Base-by-base conservation (phyloP, 2,888 invertebrate genomes). In the Ectemnius continuus region DNA sequence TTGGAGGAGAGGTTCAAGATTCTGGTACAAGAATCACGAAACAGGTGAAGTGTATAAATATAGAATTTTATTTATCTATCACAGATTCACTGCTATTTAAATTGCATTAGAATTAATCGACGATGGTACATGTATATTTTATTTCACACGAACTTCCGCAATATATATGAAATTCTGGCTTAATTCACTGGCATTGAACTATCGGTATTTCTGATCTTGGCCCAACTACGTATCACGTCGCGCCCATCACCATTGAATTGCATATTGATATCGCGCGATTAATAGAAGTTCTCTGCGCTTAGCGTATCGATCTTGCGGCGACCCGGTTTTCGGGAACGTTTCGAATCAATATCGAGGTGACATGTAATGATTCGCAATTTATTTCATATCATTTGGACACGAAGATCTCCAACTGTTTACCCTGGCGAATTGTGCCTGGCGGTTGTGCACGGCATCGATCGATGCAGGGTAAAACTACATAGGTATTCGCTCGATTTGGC, bases 1-100 rank as follows among this genome's bases (percentile, higher is more conserved):
- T 75, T 90, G 74, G 90, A 89, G 64, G 87, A 89, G 61, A 82
- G 88, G 61, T 91, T 90, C 68, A 87, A 88, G 57, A 65, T 86
- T 57, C 72, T 90, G 20, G 80, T 85, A 8, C 87, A 87, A 76
- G 89, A 90, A 48, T 88, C 89, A 57, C 84, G 82, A 70, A 85
- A 83, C 57, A 89, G 90, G 90, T 90, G 73, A 76, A 23, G 77
- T 57, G 2, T 20, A 20, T 20, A 20, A 20, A 20, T 20, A 20
- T 20, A 20, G 20, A 20, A 1, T 23, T 23, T 2, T 23, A 23
- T 23, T 23, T 23, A 23, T 23, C 23, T 23, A 23, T 23, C 23
- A 23, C 23, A 23, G 23, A 23, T 23, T 23, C 23, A 23, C 3
- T 23, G 23, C 23, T 23, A 23, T 23, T 23, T 23, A 0, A 23